phyloP scores from a whole-genome alignment of 2,888 invertebrate species.

The Caenorhabditis sulstoni region DNA sequence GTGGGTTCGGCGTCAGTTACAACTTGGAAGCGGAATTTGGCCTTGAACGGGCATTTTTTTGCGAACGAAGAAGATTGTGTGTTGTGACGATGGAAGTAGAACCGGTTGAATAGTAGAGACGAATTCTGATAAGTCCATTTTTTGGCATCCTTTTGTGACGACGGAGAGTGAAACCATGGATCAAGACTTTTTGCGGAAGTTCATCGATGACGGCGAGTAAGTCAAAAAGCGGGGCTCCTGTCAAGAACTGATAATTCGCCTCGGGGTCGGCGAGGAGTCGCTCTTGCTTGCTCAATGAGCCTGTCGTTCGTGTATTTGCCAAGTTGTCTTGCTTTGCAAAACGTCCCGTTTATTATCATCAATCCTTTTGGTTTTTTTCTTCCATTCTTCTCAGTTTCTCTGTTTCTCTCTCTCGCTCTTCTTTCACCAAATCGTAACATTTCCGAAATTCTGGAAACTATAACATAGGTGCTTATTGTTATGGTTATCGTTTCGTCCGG shows the following conservation, averaged over 20 bases:
- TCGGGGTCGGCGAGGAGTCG: not conserved
- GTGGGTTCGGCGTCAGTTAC: not conserved
- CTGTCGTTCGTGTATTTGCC: constrained; percentile 55
- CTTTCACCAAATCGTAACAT: not conserved
- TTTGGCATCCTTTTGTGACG: too few relatives aligned
- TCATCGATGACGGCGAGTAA: constrained; percentile 8
- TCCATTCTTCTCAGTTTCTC: constrained; percentile 9
- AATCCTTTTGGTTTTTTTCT: constrained; percentile 17
- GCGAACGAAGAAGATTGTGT: constrained; percentile 1
- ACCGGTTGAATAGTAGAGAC: constrained; percentile 18
- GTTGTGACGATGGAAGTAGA: constrained; percentile 3
- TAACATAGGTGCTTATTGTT: not conserved
- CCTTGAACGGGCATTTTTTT: constrained; percentile 31
- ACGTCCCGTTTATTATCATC: constrained; percentile 36
- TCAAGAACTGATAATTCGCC: constrained; percentile 9
- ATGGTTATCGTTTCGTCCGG: not conserved
- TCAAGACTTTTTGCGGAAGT: not conserved
- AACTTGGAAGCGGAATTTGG: not conserved
- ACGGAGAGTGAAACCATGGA: constrained; percentile 17
- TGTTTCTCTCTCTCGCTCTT: not conserved
- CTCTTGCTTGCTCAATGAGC: constrained; percentile 56
- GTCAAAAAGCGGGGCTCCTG: constrained; percentile 11
- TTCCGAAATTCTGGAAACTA: not conserved
- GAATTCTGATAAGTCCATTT: constrained; percentile 35
- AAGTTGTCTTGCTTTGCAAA: constrained; percentile 45